Evolutionary conservation across 2,797 vertebrate genomes (phyloP), one percentile per base, ranked within the genome.

Genomic region (Gouania willdenowi): DNA sequence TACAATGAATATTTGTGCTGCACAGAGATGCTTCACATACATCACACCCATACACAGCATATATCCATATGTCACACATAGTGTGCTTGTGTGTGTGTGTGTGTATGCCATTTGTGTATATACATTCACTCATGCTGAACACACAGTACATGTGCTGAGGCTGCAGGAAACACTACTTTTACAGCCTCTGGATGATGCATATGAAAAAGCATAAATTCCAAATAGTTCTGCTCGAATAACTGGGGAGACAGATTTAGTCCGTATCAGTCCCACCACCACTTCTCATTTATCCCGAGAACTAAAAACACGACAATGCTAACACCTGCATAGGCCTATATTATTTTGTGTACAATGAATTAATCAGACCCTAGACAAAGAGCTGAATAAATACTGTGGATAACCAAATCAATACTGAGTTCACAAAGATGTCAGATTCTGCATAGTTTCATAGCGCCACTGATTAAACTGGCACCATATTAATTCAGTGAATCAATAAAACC

Each of bases 401-500:
- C 71, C 70, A 50, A 75, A 87, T 87, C 86, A 75, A 88, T 88
- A 83, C 23, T 78, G 79, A 81, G 86, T 87, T 87, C 82, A 87
- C 80, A 77, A 72, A 81, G 81, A 81, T 83, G 87, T 85, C 79
- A 87, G 71, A 82, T 81, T 84, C 78, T 57, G 71, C 78, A 75
- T 79, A 79, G 78, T 80, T 75, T 72, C 49, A 66, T 75, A 65
- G 74, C 72, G 56, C n/a, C 76, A 66, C 79, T 84, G 84, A 87
- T 87, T 87, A 83, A 85, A 83, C 77, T 72, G 76, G 83, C 81
- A 84, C 81, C 79, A 71, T 83, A 87, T 87, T 87, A 85, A 86
- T 88, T 83, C 84, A 81, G 67, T 58, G 65, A 82, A 87, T 89
- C 87, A 79, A 89, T 89, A 86, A 78, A 85, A 86, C 75, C 86